Evolutionary conservation across 1,140 invertebrate genomes (phyloP), one percentile per base, ranked within the genome.

Genomic region (Philopotamus ludificatus): DNA sequence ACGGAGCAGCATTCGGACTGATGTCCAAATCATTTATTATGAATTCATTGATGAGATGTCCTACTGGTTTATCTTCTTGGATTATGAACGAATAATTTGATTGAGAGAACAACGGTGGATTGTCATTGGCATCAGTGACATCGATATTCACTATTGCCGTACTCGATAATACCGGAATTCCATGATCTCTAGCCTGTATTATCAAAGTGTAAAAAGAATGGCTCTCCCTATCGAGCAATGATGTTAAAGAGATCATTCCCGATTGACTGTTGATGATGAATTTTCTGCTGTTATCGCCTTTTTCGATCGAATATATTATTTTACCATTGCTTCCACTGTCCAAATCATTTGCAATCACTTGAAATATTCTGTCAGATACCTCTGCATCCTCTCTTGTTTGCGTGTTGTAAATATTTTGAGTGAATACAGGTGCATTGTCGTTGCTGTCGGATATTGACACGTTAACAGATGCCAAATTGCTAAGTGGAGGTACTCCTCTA

Each of bases 81-180:
- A 93, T 82, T 49, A 93, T 83, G 0, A 89, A 84, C 1, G 87
- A 89, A 72, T 92, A 89, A 74, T 92, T 92, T 2, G 78, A 72
- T 70, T 86, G 80, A 0, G 85, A 84, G 73, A 92, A 92, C 0
- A 87, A 25, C 7, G 90, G 90, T 15, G 89, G 83, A 73, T 94
- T 93, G 71, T 95, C 93, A 75, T 95, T 95, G 0, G 88, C 86
- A 75, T 95, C 92, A 3, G 84, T 75, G 18, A 95, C 83, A 73
- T 91, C 87, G 42, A 95, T 84, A 68, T 88, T 87, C 0, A 95
- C 83, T 62, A 86, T 81, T 3, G 89, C 86, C 71, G 85, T 86
- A 66, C 82, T 86, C 8, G 87, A 87, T 4, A 90, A 76, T 39
- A 84, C 81, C 12, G 91, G 91, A 41, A 82, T 73, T 12, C 91